These are phyloP conservation scores for Drosophila subsilvestris DNA, from an alignment of 2,888 invertebrate genomes.

Conservation along the genomic window DNA sequence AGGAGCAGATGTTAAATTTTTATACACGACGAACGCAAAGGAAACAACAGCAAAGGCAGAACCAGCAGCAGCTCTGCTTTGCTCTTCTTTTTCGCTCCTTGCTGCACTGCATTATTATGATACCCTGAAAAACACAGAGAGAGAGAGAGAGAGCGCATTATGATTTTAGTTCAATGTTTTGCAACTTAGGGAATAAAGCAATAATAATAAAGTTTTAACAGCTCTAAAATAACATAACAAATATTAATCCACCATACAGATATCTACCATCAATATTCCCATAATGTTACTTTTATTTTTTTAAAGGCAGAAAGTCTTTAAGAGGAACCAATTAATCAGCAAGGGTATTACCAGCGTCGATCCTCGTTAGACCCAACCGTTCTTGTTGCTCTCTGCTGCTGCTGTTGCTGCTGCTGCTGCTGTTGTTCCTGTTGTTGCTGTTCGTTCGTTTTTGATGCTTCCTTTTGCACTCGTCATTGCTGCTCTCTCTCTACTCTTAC, in stretches of 20 bases:
- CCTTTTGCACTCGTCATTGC: conserved; percentile 45
- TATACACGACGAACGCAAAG: conserved; percentile 65
- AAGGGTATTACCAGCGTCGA: neutral
- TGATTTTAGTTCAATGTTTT: neutral
- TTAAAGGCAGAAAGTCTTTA: no score
- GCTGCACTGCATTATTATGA: conserved; percentile 54
- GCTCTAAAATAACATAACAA: no score
- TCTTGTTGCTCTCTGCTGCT: conserved; percentile 45
- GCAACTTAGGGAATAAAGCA: no score
- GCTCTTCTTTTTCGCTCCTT: conserved; percentile 35
- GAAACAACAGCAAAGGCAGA: conserved; percentile 16
- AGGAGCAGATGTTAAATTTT: conserved; percentile 84
- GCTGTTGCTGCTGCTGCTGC: conserved; percentile 35
- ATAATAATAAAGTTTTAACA: no score
- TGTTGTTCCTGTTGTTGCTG: conserved; percentile 26
- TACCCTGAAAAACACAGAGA: neutral
- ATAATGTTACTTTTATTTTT: no score
- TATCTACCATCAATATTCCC: no score
- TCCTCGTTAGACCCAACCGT: neutral
- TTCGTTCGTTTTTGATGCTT: conserved; percentile 56
- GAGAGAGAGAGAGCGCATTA: neutral
- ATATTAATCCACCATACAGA: no score
- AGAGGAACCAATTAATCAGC: neutral
- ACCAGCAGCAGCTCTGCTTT: conserved; percentile 36
- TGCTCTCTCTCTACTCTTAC: conserved; percentile 17